Conservation (phyloP, 2,888 invertebrate species). For the Hemithea aestivaria region DNA sequence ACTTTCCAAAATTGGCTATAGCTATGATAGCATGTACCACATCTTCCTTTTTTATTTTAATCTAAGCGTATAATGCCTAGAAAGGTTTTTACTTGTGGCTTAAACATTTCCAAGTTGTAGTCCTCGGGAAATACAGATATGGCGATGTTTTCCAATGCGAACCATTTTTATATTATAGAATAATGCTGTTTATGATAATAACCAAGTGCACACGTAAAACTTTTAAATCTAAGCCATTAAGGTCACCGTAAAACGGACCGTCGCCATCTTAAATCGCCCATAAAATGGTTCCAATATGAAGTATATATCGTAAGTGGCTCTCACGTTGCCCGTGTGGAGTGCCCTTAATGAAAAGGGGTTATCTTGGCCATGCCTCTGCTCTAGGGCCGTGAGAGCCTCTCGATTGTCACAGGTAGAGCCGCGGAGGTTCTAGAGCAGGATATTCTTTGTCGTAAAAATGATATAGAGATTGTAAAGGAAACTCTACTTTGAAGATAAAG, state of each 20-base stretch:
- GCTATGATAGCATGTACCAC: too few relatives aligned
- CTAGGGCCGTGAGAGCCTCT: constrained; percentile 23
- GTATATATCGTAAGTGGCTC: constrained; percentile 31
- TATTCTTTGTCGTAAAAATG: constrained; percentile 19
- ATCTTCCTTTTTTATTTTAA: too few relatives aligned
- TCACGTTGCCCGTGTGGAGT: constrained; percentile 30
- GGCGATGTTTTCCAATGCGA: too few relatives aligned
- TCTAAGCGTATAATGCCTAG: too few relatives aligned
- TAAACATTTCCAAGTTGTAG: too few relatives aligned
- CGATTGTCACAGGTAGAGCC: constrained; percentile 34
- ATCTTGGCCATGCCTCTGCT: constrained; percentile 35
- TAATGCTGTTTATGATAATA: too few relatives aligned
- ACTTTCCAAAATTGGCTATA: too few relatives aligned
- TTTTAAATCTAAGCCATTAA: too few relatives aligned
- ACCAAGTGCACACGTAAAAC: too few relatives aligned
- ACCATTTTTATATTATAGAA: too few relatives aligned
- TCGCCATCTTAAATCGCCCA: constrained; percentile 21
- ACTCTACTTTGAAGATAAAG: constrained; percentile 16
- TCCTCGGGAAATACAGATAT: too few relatives aligned
- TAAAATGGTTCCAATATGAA: constrained; percentile 32
- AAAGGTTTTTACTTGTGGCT: too few relatives aligned
- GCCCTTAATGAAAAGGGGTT: constrained; percentile 52
- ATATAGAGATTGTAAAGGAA: constrained; percentile 17
- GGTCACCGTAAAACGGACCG: constrained; percentile 6
- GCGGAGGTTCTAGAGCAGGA: constrained; percentile 5